Percentiles rank a stretch among this genome's conserved stretches.
Evolutionary conservation across 2,888 invertebrate species (phyloP).

Genomic region (Thereva nobilitata): DNA sequence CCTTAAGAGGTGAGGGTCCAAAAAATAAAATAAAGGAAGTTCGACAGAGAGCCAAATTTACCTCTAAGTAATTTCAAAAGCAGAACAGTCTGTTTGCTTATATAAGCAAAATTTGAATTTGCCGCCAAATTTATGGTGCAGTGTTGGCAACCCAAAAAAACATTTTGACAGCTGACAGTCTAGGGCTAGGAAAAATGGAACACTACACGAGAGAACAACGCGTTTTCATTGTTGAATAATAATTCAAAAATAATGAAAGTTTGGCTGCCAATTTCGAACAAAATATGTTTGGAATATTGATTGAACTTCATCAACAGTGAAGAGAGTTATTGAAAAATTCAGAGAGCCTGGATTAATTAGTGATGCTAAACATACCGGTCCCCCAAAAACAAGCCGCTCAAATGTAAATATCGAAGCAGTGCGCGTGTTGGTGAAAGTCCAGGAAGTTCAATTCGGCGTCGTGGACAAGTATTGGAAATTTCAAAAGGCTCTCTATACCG

Average conservation of each 20-base stretch:
- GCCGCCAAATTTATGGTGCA: not conserved
- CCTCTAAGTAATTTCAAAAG: no score
- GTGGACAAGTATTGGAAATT: conserved; percentile 27
- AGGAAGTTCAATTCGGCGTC: conserved; percentile 10
- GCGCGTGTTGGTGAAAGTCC: not conserved
- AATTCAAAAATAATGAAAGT: no score
- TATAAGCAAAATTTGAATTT: not conserved
- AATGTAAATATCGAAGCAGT: conserved; percentile 2
- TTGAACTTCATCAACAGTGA: no score
- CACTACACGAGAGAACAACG: no score
- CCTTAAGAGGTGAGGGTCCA: no score
- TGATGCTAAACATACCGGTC: not conserved
- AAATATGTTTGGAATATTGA: no score
- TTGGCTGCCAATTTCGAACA: no score
- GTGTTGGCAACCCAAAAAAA: conserved; percentile 6
- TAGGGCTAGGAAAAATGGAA: no score
- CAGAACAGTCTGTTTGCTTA: no score
- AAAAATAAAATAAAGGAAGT: no score
- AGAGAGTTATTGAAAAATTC: not conserved
- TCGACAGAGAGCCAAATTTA: no score
- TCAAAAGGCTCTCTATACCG: conserved; percentile 26
- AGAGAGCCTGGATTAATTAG: not conserved
- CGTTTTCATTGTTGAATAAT: no score
- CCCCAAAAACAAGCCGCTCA: conserved; percentile 1
- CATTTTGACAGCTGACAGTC: not conserved